These are phyloP conservation scores for Periophthalmus modestus DNA, from an alignment of 2,113 vertebrate genomes.

Conservation along the genomic window DNA sequence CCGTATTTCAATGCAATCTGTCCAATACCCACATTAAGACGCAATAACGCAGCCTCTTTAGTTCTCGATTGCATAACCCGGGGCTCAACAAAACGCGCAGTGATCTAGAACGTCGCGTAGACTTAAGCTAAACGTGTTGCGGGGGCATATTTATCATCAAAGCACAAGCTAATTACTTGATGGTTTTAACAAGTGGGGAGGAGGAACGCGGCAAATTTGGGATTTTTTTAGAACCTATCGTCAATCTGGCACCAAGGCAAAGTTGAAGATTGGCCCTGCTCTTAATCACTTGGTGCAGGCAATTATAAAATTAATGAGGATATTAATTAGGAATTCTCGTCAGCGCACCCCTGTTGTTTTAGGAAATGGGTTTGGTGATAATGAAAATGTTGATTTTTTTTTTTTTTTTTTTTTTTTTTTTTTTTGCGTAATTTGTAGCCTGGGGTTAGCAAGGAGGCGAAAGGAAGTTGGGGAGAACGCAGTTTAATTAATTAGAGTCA, in stretches of 20 bases:
- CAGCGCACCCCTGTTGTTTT: constrained; percentile 71
- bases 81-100: constrained; percentile 35
- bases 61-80: constrained; percentile 32
- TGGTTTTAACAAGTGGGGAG: constrained; percentile 57
- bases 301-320: constrained; percentile 76
- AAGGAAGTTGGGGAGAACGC: constrained; percentile 14
- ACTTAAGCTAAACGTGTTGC: constrained; percentile 66
- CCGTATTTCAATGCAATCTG: neutral
- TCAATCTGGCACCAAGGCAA: constrained; percentile 48
- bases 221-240: constrained; percentile 59
- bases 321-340: constrained; percentile 79
- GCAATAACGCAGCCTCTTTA: constrained; percentile 10
- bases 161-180: constrained; percentile 69
- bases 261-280: constrained; percentile 50
- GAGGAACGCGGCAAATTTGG: constrained; percentile 52
- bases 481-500: neutral
- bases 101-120: constrained; percentile 42
- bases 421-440: constrained; percentile 40
- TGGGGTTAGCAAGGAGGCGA: neutral
- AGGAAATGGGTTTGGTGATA: constrained; percentile 69
- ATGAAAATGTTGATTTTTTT: constrained; percentile 26
- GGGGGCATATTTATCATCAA: constrained; percentile 74
- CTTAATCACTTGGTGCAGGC: constrained; percentile 65
- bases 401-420: neutral
- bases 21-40: constrained; percentile 13